Percentiles rank a stretch among this genome's conserved stretches.
phyloP scores from a whole-genome alignment of 1,140 invertebrate species.

The Hormaphis cornu region DNA sequence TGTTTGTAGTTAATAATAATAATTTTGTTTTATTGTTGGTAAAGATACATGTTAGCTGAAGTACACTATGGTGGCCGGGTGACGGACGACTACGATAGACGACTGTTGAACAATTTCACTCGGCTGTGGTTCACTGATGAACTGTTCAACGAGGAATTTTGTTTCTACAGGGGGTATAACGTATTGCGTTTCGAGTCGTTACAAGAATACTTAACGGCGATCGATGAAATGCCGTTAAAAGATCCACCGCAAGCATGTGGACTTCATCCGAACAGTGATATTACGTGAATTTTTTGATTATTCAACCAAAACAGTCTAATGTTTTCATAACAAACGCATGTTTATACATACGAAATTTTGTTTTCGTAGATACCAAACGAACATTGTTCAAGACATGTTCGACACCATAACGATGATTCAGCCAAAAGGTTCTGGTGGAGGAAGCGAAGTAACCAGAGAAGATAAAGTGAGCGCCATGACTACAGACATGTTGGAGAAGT shows the following conservation, averaged over 20 bases:
- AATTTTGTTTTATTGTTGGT: no score
- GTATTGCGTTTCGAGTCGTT: conserved; percentile 69
- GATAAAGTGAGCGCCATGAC: conserved; percentile 79
- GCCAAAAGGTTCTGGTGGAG: conserved; percentile 83
- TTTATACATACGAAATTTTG: no score
- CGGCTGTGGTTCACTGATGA: conserved; percentile 79
- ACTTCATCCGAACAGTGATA: conserved; percentile 88
- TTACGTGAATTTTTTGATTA: conserved; percentile 61
- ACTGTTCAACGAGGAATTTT: conserved; percentile 64
- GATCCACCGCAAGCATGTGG: conserved; percentile 95
- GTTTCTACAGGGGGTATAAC: conserved; percentile 84
- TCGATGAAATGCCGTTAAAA: conserved; percentile 64
- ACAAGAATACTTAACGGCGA: conserved; percentile 41
- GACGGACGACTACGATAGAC: conserved; percentile 91
- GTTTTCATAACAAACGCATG: no score
- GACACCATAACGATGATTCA: conserved; percentile 91
- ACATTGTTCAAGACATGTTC: conserved; percentile 84
- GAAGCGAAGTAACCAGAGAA: conserved; percentile 80
- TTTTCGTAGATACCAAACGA: conserved; percentile 65
- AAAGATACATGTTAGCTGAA: conserved; percentile 93
- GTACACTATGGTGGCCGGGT: conserved; percentile 94
- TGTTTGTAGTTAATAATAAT: conserved; percentile 94
- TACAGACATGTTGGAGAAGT: conserved; percentile 85
- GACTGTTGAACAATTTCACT: conserved; percentile 79
- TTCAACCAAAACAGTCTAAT: neutral